Evolutionary conservation across 2,888 invertebrate species (phyloP).

Genomic region (Gymnocheta viridis): DNA sequence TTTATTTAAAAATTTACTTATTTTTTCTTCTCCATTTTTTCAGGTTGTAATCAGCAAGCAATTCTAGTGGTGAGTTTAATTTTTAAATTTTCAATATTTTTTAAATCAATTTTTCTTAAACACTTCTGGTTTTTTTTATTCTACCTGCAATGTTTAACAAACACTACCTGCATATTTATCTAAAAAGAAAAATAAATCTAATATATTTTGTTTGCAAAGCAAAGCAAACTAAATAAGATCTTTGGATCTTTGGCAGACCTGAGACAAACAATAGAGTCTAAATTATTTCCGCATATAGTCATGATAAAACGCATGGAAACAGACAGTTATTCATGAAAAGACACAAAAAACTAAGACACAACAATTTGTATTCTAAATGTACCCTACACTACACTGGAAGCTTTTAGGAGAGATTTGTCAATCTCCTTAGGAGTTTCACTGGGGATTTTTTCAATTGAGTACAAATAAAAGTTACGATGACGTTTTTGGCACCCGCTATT

Average conservation of each 20-base stretch:
- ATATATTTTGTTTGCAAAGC: conserved; percentile 29
- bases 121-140: neutral
- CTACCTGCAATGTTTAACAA: conserved; percentile 1
- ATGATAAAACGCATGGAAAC: conserved; percentile 40
- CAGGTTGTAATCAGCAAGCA: neutral
- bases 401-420: neutral
- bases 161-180: conserved; percentile 45
- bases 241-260: conserved; percentile 36
- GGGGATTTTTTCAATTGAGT: too few relatives aligned
- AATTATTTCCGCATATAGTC: conserved; percentile 77
- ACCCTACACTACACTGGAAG: neutral
- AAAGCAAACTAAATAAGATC: conserved; percentile 13
- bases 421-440: too few relatives aligned
- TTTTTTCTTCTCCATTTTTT: neutral
- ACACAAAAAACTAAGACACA: conserved; percentile 23
- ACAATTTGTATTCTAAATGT: neutral
- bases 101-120: neutral
- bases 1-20: too few relatives aligned
- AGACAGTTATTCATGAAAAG: conserved; percentile 50
- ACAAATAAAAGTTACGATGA: too few relatives aligned
- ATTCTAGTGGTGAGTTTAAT: neutral
- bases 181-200: conserved; percentile 57
- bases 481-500: too few relatives aligned
- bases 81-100: neutral
- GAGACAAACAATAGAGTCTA: conserved; percentile 76